phyloP scores from a whole-genome alignment of 2,113 vertebrate species.

The Gila orcuttii region DNA sequence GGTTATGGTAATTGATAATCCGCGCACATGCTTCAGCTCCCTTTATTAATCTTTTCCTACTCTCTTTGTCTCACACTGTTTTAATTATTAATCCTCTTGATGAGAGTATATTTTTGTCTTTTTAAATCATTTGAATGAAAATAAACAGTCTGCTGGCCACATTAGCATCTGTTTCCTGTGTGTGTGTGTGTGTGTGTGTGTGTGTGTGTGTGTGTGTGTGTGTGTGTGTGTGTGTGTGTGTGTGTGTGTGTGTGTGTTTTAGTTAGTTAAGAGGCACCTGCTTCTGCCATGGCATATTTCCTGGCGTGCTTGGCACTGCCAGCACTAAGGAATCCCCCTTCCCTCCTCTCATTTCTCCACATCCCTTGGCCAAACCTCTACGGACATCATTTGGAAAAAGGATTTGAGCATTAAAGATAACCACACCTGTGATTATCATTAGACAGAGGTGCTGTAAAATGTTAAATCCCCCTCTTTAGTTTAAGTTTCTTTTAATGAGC shows the following conservation, averaged over 20 bases:
- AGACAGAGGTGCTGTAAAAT: constrained; percentile 49
- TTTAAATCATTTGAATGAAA: constrained; percentile 23
- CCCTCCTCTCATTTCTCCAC: constrained; percentile 24
- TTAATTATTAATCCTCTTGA: constrained; percentile 29
- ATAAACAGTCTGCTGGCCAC: constrained; percentile 38
- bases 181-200: constrained; percentile 38
- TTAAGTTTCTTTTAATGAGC: constrained; percentile 54
- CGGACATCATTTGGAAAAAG: constrained; percentile 55
- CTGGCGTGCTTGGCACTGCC: constrained; percentile 22
- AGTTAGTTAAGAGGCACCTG: constrained; percentile 49
- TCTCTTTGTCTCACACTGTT: constrained; percentile 19
- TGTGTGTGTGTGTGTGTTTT: constrained; percentile 37
- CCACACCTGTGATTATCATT: constrained; percentile 58
- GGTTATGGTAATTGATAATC: constrained; percentile 23
- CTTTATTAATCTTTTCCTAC: constrained; percentile 3
- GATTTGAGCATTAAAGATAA: constrained; percentile 45
- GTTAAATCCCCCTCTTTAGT: constrained; percentile 47
- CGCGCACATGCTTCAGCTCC: neutral
- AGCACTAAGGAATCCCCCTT: constrained; percentile 7
- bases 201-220: constrained; percentile 55
- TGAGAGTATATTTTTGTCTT: constrained; percentile 13
- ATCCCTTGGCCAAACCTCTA: constrained; percentile 36
- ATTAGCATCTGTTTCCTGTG: constrained; percentile 36
- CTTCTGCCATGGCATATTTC: constrained; percentile 31
- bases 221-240: constrained; percentile 49